Conservation (phyloP, 2,113 vertebrate species). For the Psittacus erithacus region DNA sequence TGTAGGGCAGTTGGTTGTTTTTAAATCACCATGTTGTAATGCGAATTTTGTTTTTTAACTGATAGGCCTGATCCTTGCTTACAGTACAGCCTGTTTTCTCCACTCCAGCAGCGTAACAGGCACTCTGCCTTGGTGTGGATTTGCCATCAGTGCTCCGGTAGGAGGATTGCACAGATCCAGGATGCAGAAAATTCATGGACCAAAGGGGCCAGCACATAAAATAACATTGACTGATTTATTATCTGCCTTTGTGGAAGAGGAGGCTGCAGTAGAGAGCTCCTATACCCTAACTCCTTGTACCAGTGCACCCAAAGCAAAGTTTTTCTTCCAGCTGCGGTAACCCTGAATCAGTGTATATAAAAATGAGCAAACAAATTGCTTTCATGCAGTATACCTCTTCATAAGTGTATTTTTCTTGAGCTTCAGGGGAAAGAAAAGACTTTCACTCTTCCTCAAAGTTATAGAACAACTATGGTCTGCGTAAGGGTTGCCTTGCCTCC, state of each 20-base stretch:
- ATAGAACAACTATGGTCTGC: background rate
- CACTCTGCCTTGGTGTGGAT: background rate
- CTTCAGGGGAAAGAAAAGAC: conserved; percentile 8
- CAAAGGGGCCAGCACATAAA: background rate
- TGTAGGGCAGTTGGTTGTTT: background rate
- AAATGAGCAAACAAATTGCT: background rate
- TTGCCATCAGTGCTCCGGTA: background rate
- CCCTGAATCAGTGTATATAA: background rate
- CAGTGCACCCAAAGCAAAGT: background rate
- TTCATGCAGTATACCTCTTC: conserved; percentile 52
- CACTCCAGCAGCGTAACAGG: background rate
- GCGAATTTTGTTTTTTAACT: background rate
- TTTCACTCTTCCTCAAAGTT: background rate
- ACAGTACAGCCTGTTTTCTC: background rate
- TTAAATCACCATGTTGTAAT: background rate
- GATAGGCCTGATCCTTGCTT: background rate
- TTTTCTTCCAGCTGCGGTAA: background rate
- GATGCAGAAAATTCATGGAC: background rate
- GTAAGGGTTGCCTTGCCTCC: background rate
- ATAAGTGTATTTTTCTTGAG: conserved; percentile 12
- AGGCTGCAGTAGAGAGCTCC: background rate
- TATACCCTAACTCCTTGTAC: background rate
- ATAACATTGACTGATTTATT: background rate
- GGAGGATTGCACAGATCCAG: background rate
- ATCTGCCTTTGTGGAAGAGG: background rate